Evolutionary conservation across 2,113 vertebrate genomes (phyloP).

Genomic region (Heterotilapia buettikoferi): DNA sequence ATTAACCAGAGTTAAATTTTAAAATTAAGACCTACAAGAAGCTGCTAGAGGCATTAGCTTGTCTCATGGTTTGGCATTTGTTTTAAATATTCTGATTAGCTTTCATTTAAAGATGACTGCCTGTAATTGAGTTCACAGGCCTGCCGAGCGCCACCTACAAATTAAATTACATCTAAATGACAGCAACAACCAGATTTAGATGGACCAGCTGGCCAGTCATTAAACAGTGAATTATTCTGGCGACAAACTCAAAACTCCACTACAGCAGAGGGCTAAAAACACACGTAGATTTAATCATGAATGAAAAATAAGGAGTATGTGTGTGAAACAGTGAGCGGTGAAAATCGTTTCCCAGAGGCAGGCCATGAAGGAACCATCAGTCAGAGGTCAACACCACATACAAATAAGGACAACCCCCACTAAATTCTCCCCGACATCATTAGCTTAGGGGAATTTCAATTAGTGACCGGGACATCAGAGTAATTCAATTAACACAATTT

Average conservation of each 20-base stretch:
- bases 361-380: constrained; percentile 16
- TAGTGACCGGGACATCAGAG: constrained; percentile 25
- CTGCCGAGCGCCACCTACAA: not conserved
- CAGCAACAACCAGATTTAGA: not conserved
- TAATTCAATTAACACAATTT: constrained; percentile 5
- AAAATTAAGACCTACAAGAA: not conserved
- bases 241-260: not conserved
- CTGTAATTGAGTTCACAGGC: not conserved
- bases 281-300: not conserved
- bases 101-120: not conserved
- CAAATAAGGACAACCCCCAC: constrained; percentile 8
- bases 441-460: constrained; percentile 6
- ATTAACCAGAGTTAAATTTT: not conserved
- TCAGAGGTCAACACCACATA: constrained; percentile 9
- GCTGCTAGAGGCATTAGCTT: not conserved
- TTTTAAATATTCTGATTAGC: not conserved
- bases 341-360: not conserved
- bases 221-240: not conserved
- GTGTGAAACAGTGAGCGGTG: not conserved
- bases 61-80: not conserved
- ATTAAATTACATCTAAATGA: not conserved
- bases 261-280: not conserved
- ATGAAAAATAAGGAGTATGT: not conserved
- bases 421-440: constrained; percentile 17
- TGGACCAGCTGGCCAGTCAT: not conserved